phyloP scores from a whole-genome alignment of 2,888 invertebrate species.

The Drosophila pseudotalamancana region DNA sequence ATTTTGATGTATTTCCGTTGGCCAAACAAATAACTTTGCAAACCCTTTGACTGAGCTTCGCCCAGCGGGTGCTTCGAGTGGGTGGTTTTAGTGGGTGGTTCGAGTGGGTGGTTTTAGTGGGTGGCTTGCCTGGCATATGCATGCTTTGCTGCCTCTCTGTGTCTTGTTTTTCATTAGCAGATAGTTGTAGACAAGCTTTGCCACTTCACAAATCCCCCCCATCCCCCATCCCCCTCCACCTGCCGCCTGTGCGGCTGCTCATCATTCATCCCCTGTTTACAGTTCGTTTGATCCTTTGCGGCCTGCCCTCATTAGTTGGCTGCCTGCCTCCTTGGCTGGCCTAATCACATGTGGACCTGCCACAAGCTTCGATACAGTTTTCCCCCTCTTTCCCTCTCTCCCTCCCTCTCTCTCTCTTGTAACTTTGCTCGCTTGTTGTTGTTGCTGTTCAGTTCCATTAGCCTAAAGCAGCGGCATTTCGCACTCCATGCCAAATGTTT shows the following conservation, averaged over 20 bases:
- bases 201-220: slow-evolving; percentile 18
- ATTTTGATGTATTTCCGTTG: slow-evolving; percentile 75
- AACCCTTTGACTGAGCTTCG: slow-evolving; percentile 34
- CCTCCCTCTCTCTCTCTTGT: no score
- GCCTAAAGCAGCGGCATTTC: slow-evolving; percentile 17
- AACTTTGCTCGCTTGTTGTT: slow-evolving; percentile 31
- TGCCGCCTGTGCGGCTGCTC: background rate
- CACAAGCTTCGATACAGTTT: background rate
- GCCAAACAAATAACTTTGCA: slow-evolving; percentile 61
- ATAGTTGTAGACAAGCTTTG: slow-evolving; percentile 38
- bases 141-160: slow-evolving; percentile 4
- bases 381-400: no score
- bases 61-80: background rate
- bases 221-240: background rate
- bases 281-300: slow-evolving; percentile 54
- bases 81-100: background rate
- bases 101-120: background rate
- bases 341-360: slow-evolving; percentile 44
- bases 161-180: slow-evolving; percentile 65
- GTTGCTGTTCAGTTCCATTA: slow-evolving; percentile 33
- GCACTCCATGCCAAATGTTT: no score
- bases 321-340: slow-evolving; percentile 7
- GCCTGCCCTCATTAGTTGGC: slow-evolving; percentile 36
- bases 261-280: slow-evolving; percentile 49
- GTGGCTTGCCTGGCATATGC: background rate